These are phyloP conservation scores for Epicampocera succincta DNA, from an alignment of 2,888 invertebrate genomes.

Conservation along the genomic window DNA sequence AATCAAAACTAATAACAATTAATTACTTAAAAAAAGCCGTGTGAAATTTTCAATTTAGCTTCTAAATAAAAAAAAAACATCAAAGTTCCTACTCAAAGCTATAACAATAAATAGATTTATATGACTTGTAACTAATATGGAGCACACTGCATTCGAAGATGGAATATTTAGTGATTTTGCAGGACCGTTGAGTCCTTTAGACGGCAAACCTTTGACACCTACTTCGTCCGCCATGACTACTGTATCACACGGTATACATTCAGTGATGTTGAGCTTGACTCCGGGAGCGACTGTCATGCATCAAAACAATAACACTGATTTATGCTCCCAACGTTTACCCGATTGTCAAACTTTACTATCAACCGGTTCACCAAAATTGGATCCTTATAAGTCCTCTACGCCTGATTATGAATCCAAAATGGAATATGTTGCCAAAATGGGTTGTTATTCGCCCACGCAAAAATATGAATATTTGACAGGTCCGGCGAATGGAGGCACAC, in stretches of 20 bases:
- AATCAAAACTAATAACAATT: slow-evolving; percentile 44
- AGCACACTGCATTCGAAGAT: slow-evolving; percentile 88
- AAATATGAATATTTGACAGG: slow-evolving; percentile 80
- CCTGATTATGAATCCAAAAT: slow-evolving; percentile 79
- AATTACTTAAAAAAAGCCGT: slow-evolving; percentile 54
- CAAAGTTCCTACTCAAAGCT: slow-evolving; percentile 33
- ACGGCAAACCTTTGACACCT: slow-evolving; percentile 80
- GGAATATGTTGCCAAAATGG: slow-evolving; percentile 80
- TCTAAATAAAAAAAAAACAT: not conserved
- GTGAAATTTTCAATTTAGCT: slow-evolving; percentile 61
- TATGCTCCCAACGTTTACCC: slow-evolving; percentile 80
- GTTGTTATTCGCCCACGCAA: slow-evolving; percentile 81
- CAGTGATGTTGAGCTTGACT: slow-evolving; percentile 86
- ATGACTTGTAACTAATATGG: slow-evolving; percentile 82
- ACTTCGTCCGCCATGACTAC: slow-evolving; percentile 78
- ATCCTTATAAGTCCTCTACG: slow-evolving; percentile 76
- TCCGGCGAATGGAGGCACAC: slow-evolving; percentile 42
- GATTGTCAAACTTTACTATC: slow-evolving; percentile 81
- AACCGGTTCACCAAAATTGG: slow-evolving; percentile 79
- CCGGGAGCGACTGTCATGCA: slow-evolving; percentile 71
- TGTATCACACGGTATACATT: slow-evolving; percentile 84
- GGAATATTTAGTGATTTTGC: slow-evolving; percentile 90
- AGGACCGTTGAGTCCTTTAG: slow-evolving; percentile 83
- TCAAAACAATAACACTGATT: slow-evolving; percentile 72
- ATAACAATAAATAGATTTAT: slow-evolving; percentile 4